phyloP scores from a whole-genome alignment of 2,797 vertebrate genomes.

The Ambastaia sidthimunki region DNA sequence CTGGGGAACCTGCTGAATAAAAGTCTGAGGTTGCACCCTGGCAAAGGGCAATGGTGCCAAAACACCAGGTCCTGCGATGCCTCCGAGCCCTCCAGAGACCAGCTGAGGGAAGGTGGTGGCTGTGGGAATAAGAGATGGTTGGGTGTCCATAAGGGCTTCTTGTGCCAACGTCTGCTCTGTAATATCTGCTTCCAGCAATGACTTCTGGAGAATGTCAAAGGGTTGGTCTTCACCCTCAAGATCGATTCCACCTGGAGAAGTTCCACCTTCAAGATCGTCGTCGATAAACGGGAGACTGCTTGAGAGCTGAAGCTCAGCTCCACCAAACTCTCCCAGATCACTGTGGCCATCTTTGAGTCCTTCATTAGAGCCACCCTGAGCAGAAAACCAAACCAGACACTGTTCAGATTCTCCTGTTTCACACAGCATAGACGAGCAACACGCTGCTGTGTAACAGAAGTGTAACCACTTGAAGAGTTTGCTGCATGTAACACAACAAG shows the following conservation, averaged over 20 bases:
- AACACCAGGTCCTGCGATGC: slow-evolving; percentile 85
- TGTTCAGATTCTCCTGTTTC: neutral
- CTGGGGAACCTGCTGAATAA: slow-evolving; percentile 92
- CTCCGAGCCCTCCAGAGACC: slow-evolving; percentile 91
- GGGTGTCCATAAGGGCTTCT: slow-evolving; percentile 95
- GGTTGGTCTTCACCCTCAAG: slow-evolving; percentile 93
- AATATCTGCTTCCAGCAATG: slow-evolving; percentile 97
- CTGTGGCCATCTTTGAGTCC: slow-evolving; percentile 88
- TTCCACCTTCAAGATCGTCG: slow-evolving; percentile 88
- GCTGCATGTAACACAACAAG: too few relatives aligned
- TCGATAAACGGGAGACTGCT: slow-evolving; percentile 96
- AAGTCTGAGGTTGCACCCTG: slow-evolving; percentile 76
- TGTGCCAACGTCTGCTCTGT: slow-evolving; percentile 98
- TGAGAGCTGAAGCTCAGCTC: slow-evolving; percentile 89
- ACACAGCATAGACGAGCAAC: too few relatives aligned
- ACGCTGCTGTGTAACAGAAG: too few relatives aligned
- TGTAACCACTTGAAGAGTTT: too few relatives aligned
- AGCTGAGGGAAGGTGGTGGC: slow-evolving; percentile 91
- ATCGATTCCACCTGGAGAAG: slow-evolving; percentile 87
- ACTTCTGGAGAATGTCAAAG: slow-evolving; percentile 99
- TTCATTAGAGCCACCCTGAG: slow-evolving; percentile 85
- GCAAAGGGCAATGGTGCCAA: slow-evolving; percentile 75
- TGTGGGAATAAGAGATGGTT: slow-evolving; percentile 84
- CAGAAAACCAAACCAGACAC: neutral
- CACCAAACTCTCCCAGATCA: slow-evolving; percentile 83